Evolutionary conservation across 2,888 invertebrate genomes (phyloP), one percentile per base, ranked within the genome.

Genomic region (Electrophaes corylata): DNA sequence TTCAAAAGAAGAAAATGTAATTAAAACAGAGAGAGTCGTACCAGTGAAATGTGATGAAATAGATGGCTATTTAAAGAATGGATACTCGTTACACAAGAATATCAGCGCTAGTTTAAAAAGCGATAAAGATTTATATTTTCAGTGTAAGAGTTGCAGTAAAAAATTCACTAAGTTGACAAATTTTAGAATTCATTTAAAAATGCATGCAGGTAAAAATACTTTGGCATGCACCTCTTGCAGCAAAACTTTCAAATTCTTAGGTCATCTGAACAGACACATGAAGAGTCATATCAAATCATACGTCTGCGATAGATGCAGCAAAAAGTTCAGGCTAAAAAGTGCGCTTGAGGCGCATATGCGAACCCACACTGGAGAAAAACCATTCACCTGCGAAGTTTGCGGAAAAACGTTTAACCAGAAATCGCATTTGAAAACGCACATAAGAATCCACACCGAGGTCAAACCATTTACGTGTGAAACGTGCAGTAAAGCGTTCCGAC

Each of bases 361-460:
- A 23, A 40, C 46, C 4, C 53, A 54, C 41, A 40, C 46, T 1
- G 53, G 46, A 0, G 53, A 53, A 33, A 53, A 53, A n/a, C 53
- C 53, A 1, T 53, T 39, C 11, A 2, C 53, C 5, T 54, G 53
- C 14, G 39, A 46, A 10, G 11, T 23, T 2, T 47, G 53, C n/a
- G 53, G 39, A 0, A 54, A 46, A 33, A 23, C 45, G 8, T 54
- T 54, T 18, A 46, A 33, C n/a, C 40, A 45, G 10, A 18, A 26
- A 1, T 39, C 45, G 5, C 45, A 46, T 14, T 29, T 53, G 10
- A 45, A 20, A 46, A 37, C 37, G 8, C 53, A 53, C 20, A 16
- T 18, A 29, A 18, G 8, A 14, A 46, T 39, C 0, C 53, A 53
- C 16, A 45, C 39, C 4, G 46, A n/a, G 0, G 14, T 8, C 3